These are phyloP conservation scores for Chlorodrepanis virens DNA, from an alignment of 2,113 vertebrate genomes.

Conservation along the genomic window DNA sequence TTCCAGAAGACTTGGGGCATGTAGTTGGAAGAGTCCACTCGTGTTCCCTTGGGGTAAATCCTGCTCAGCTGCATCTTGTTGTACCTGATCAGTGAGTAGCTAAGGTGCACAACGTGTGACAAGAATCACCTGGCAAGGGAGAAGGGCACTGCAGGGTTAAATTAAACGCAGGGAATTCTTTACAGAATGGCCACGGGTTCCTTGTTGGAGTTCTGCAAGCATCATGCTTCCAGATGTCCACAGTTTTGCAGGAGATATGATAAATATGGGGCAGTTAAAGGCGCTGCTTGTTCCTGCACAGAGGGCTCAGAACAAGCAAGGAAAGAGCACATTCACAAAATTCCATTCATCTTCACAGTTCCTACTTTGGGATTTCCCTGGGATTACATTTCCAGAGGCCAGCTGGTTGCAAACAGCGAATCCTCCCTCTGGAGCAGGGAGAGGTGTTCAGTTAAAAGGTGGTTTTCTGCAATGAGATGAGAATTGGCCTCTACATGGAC, in stretches of 20 bases:
- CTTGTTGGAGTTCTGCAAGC: neutral
- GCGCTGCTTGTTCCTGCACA: neutral
- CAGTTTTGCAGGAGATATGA: neutral
- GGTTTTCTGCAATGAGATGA: neutral
- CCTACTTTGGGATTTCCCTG: neutral
- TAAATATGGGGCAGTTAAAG: neutral
- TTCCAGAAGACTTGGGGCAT: constrained; percentile 99
- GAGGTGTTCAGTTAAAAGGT: neutral
- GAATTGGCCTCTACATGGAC: neutral
- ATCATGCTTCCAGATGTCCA: neutral
- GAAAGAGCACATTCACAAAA: neutral
- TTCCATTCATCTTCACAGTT: neutral
- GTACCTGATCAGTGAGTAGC: constrained; percentile 80
- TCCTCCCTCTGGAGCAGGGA: neutral
- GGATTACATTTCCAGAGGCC: neutral
- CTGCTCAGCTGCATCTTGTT: constrained; percentile 97
- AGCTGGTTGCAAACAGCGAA: neutral
- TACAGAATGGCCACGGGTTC: neutral
- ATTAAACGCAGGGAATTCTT: neutral
- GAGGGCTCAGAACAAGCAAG: neutral
- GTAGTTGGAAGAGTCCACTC: constrained; percentile 98
- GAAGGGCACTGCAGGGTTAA: neutral
- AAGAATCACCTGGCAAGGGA: neutral
- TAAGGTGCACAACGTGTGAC: constrained; percentile 61
- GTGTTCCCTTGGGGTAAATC: constrained; percentile 96